Evolutionary conservation across 2,113 vertebrate species (phyloP).

Genomic region (Hymenochirus boettgeri): DNA sequence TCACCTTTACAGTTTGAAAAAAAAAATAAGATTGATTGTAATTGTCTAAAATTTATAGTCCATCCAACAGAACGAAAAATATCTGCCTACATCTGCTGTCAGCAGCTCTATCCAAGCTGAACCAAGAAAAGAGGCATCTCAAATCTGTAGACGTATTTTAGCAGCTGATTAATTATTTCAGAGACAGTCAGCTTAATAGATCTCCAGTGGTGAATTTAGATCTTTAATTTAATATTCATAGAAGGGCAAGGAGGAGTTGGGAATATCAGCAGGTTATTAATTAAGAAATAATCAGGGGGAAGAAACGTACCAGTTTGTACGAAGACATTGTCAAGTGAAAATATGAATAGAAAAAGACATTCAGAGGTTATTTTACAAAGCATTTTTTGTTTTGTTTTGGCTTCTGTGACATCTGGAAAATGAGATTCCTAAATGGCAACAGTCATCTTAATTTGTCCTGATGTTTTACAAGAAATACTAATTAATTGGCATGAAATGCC

Average conservation of each 20-base stretch:
- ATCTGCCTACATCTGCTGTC: background rate
- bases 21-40: constrained; percentile 9
- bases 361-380: background rate
- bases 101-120: constrained; percentile 27
- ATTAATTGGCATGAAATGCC: too few species aligned
- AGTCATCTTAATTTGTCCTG: too few species aligned
- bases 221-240: constrained; percentile 42
- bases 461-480: too few species aligned
- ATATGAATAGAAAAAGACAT: constrained; percentile 2
- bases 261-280: constrained; percentile 15
- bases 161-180: constrained; percentile 39
- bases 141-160: constrained; percentile 3
- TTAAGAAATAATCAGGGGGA: constrained; percentile 35
- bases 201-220: constrained; percentile 34
- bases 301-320: constrained; percentile 10
- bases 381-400: background rate
- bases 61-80: background rate
- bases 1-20: constrained; percentile 14
- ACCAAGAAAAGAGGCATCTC: background rate
- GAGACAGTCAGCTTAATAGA: constrained; percentile 2
- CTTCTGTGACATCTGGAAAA: too few species aligned
- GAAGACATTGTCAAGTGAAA: constrained; percentile 1
- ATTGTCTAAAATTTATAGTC: constrained; percentile 8
- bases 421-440: too few species aligned
- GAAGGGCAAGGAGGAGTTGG: constrained; percentile 23